Conservation (phyloP, 2,888 invertebrate genomes). For the Geophilus truncorum region DNA sequence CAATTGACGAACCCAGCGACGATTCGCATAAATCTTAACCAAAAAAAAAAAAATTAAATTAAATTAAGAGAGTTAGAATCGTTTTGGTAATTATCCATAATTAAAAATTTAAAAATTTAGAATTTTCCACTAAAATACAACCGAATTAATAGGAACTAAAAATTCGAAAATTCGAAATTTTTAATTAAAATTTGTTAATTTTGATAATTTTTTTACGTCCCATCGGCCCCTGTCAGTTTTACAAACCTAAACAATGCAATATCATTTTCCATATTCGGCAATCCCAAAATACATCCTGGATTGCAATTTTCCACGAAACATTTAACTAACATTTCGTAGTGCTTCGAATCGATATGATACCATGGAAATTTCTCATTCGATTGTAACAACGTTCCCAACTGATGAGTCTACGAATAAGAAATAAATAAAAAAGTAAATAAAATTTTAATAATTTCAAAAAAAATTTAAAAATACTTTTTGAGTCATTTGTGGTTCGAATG, state of each 20-base stretch:
- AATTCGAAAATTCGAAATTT: too few relatives aligned
- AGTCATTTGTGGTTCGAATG: slow-evolving; percentile 63
- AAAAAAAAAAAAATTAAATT: slow-evolving; percentile 28
- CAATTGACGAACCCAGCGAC: slow-evolving; percentile 57
- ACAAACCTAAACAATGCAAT: slow-evolving; percentile 20
- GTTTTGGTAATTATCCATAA: too few relatives aligned
- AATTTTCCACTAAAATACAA: too few relatives aligned
- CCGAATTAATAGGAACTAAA: too few relatives aligned
- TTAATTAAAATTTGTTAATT: too few relatives aligned
- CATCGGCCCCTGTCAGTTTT: too few relatives aligned
- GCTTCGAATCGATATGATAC: slow-evolving; percentile 59
- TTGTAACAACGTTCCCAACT: slow-evolving; percentile 49
- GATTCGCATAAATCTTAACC: slow-evolving; percentile 57
- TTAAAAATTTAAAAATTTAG: too few relatives aligned
- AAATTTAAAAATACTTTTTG: slow-evolving; percentile 56
- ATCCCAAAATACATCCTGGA: slow-evolving; percentile 58
- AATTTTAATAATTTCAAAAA: neutral
- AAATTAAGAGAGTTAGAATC: neutral
- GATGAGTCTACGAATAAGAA: neutral
- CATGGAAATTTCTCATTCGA: slow-evolving; percentile 62
- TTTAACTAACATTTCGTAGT: slow-evolving; percentile 62
- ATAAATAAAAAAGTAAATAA: neutral
- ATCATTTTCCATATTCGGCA: slow-evolving; percentile 43
- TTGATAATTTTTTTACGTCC: too few relatives aligned
- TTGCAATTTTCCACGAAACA: slow-evolving; percentile 71